These are phyloP conservation scores for Pyrgus malvae DNA, from an alignment of 2,888 invertebrate genomes.

Conservation along the genomic window DNA sequence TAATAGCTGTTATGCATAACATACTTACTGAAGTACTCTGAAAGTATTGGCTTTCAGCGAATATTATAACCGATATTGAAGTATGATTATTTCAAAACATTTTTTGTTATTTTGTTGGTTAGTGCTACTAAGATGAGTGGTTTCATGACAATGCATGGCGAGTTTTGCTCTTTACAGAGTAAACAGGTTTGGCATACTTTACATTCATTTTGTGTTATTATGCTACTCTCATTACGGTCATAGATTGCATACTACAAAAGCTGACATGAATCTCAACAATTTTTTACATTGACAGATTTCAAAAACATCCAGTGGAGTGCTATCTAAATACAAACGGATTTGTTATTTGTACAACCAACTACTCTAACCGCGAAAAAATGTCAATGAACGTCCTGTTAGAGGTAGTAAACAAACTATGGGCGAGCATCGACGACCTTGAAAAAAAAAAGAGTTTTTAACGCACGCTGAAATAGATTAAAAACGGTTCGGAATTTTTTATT, in stretches of 20 bases:
- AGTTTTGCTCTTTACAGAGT: not conserved
- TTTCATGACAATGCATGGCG: not conserved
- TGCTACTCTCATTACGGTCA: not conserved
- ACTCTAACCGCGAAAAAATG: constrained; percentile 27
- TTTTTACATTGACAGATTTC: constrained; percentile 14
- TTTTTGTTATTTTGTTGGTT: too few relatives aligned
- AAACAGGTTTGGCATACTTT: not conserved
- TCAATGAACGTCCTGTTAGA: constrained; percentile 26
- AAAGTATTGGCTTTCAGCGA: too few relatives aligned
- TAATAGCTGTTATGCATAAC: too few relatives aligned
- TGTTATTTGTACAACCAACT: constrained; percentile 19
- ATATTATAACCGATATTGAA: too few relatives aligned
- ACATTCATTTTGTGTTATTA: not conserved
- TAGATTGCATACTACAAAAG: not conserved
- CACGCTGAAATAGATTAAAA: constrained; percentile 42
- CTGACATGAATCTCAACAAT: constrained; percentile 1
- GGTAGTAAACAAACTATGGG: constrained; percentile 28
- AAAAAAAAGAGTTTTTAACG: constrained; percentile 29
- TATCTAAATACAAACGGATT: constrained; percentile 22
- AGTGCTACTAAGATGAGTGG: too few relatives aligned
- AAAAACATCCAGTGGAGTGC: constrained; percentile 15
- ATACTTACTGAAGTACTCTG: too few relatives aligned
- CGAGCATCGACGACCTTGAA: constrained; percentile 33
- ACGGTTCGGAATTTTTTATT: constrained; percentile 46
- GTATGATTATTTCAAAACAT: too few relatives aligned